Evolutionary conservation across 2,797 vertebrate genomes (phyloP).

Genomic region (Sandelia bainsii): DNA sequence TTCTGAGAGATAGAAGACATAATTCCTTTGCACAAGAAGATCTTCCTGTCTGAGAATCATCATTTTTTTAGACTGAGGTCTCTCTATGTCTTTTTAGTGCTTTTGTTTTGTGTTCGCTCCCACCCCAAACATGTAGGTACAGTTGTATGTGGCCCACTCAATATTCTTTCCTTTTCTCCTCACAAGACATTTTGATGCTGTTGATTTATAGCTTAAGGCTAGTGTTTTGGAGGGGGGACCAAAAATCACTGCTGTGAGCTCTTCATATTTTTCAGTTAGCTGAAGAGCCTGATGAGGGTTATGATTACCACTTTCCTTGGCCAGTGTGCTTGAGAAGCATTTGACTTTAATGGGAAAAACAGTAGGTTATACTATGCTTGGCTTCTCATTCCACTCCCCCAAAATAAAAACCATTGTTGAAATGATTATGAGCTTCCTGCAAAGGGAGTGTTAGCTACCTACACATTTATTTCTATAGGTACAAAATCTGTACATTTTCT

Average conservation of each 20-base stretch:
- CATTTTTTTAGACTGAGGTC: slow-evolving; percentile 31
- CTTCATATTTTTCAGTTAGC: slow-evolving; percentile 17
- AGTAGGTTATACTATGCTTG: slow-evolving; percentile 37
- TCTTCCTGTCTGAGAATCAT: slow-evolving; percentile 35
- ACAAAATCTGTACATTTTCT: slow-evolving; percentile 4
- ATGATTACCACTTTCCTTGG: slow-evolving; percentile 30
- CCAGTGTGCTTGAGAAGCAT: slow-evolving; percentile 23
- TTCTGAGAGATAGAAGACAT: slow-evolving; percentile 27
- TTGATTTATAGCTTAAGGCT: slow-evolving; percentile 23
- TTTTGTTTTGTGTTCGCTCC: slow-evolving; percentile 41
- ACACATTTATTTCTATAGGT: slow-evolving; percentile 24
- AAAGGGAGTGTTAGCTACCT: slow-evolving; percentile 38
- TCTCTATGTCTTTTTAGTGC: slow-evolving; percentile 39
- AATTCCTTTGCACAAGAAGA: slow-evolving; percentile 19
- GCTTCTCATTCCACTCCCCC: neutral
- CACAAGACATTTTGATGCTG: slow-evolving; percentile 30
- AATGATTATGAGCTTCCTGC: neutral
- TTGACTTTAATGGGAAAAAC: slow-evolving; percentile 48
- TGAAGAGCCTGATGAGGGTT: slow-evolving; percentile 34
- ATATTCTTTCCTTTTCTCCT: slow-evolving; percentile 32
- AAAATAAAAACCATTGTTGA: slow-evolving; percentile 16
- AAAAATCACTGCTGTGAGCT: slow-evolving; percentile 24
- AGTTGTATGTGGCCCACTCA: slow-evolving; percentile 37
- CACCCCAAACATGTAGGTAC: slow-evolving; percentile 23
- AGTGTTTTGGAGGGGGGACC: slow-evolving; percentile 31